These are phyloP conservation scores for Excalfactoria chinensis DNA, from an alignment of 2,113 vertebrate species.

Conservation along the genomic window DNA sequence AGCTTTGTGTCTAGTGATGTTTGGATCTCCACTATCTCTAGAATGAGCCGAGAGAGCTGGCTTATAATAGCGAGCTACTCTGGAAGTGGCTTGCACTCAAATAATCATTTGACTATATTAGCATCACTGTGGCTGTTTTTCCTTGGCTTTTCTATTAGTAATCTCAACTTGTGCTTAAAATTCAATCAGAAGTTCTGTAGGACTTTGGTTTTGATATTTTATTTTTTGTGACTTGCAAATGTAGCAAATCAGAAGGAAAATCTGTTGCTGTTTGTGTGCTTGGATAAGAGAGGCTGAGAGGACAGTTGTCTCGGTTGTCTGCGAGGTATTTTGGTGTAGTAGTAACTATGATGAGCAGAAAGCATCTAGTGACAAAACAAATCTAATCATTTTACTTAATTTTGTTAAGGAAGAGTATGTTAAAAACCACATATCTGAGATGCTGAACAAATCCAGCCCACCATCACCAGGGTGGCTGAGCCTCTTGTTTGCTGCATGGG, in stretches of 20 bases:
- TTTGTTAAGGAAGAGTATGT: background rate
- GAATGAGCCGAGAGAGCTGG: background rate
- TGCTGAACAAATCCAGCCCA: rapidly evolving
- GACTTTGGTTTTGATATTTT: background rate
- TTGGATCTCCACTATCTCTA: background rate
- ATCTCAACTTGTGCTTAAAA: background rate
- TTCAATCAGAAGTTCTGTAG: background rate
- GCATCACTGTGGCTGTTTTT: background rate
- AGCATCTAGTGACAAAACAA: background rate
- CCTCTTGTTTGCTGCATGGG: rapidly evolving
- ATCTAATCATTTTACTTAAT: background rate
- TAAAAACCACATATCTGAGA: background rate
- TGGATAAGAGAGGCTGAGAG: too few relatives aligned
- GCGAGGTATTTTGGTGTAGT: background rate
- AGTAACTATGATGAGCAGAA: background rate
- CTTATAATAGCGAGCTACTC: background rate
- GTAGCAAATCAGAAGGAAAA: background rate
- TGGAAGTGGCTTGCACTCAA: background rate
- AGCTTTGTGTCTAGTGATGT: background rate
- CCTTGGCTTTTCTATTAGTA: rapidly evolving
- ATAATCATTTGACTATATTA: background rate
- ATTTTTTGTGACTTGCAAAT: background rate
- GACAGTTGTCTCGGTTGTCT: background rate
- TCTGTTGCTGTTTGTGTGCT: background rate
- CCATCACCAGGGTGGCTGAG: background rate